Evolutionary conservation across 2,888 invertebrate genomes (phyloP), one percentile per base, ranked within the genome.

Genomic region (Lapara coniferarum): DNA sequence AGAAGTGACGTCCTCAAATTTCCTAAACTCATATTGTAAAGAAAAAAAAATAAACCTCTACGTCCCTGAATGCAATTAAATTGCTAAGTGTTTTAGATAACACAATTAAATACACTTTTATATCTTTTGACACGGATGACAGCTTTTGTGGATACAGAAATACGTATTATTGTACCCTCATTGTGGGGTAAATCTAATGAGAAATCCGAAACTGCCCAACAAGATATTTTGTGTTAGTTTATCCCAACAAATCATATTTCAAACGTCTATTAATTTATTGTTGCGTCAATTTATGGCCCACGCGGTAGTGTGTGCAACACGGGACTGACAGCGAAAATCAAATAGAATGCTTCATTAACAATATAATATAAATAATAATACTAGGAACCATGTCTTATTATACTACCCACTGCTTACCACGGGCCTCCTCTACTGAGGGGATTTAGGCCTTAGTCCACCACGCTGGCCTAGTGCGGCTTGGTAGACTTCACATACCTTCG

Each of bases 151-250:
- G 37, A 66, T 13, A 49, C 19, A 49, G 46, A 49, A 46, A 49
- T 73, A 73, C 73, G 52, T 69, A 70, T 69, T 69, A 66, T 66
- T 44, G 59, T 67, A 69, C 72, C 70, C 71, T 69, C 59, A 63
- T 63, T 49, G 19, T 12, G 63, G 49, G 63, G 10, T 10, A 46
- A 12, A 13, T 46, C 16, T 63, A 63, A 63, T 63, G 63, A 63
- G 58, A 59, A 53, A 68, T 30, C 30, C 56, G 25, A 49, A 46
- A 56, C 52, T 52, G 19, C n/a, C 49, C 56, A 13, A 16, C n/a
- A 59, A 19, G 12, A 7, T 46, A 63, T 63, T 63, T 63, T 46
- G 63, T 49, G 63, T 49, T 19, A 19, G 49, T 49, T 63, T 46
- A 49, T 63, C 49, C 63, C 49, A 63, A 44, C 59, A 59, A 46